Base-by-base conservation (phyloP, 2,888 invertebrate genomes). In the Melipona beecheii region DNA sequence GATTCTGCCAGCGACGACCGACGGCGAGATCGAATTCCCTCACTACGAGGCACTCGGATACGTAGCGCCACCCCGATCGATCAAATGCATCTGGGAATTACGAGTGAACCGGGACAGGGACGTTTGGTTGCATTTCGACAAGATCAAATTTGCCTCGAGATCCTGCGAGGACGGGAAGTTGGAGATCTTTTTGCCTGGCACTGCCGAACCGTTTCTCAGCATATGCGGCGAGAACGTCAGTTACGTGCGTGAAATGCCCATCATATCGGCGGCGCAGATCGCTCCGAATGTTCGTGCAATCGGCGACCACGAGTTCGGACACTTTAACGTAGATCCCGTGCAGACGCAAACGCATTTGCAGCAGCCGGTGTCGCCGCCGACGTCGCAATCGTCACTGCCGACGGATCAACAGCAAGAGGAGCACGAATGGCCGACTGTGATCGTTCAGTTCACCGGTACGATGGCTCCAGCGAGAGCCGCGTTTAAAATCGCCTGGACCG, bases 401-500 rank as follows among this genome's bases (percentile, higher is more conserved):
- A 71, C 54, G 17, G 81, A 83, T 2, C 71, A 84, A 36, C 75
- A 71, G 2, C 75, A 11, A 13, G 72, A 83, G 0, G 80, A 83
- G 0, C 56, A 9, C 4, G 89, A 96, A 87, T 96, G 96, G 0
- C 94, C 96, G 80, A 96, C 96, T 0, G 92, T 75, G 96, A 95
- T 97, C 81, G 96, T 97, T 80, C 97, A 97, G 74, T 97, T 97
- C 84, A 97, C 96, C 0, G 97, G 97, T 62, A 96, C 97, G 0
- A 97, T 97, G 86, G 95, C 96, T 0, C 97, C 98, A 0, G 97
- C 98, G 0, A 95, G 97, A 81, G 97, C 98, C 17, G 97, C 97
- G 19, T 98, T 98, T 92, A 98, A 98, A 93, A 97, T 98, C 56
- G 97, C 97, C 21, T 98, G 98, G 98, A 98, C 98, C 3, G 98